A percentile compares a stretch with the other conserved stretches of the same genome.
These are phyloP conservation scores for Isaurus tuberculatus DNA, from an alignment of 92 coral and sea anemone genomes.

Conservation along the genomic window DNA sequence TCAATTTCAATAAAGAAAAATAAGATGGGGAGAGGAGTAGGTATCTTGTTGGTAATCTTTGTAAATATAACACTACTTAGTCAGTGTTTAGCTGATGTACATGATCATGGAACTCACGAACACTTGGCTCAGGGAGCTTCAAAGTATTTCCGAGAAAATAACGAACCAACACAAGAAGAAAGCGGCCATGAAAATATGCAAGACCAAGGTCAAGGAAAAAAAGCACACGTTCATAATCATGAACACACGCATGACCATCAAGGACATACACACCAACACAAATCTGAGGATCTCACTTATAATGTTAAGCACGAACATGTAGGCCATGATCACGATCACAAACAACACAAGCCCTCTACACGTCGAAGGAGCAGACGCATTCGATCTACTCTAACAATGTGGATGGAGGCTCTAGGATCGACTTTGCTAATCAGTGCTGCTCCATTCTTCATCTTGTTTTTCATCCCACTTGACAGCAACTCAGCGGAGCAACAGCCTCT, in stretches of 20 bases:
- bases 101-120: constrained; percentile 28
- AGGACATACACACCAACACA: constrained; percentile 62
- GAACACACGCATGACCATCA: constrained; percentile 66
- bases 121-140: constrained; percentile 38
- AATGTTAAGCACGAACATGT: constrained; percentile 41
- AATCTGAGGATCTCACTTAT: constrained; percentile 49
- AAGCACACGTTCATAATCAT: constrained; percentile 50
- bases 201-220: background rate
- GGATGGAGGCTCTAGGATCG: constrained; percentile 92
- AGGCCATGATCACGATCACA: constrained; percentile 52
- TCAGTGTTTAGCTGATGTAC: constrained; percentile 46
- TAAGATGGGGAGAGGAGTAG: constrained; percentile 7
- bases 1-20: background rate
- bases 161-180: constrained; percentile 23
- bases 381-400: constrained; percentile 71
- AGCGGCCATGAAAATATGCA: background rate
- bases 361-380: constrained; percentile 21
- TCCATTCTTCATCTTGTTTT: constrained; percentile 92
- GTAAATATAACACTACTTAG: constrained; percentile 21
- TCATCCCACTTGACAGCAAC: constrained; percentile 92
- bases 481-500: constrained; percentile 93
- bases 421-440: constrained; percentile 98
- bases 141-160: constrained; percentile 35
- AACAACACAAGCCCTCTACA: constrained; percentile 49
- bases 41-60: constrained; percentile 36